A percentile compares a stretch with the other conserved stretches of the same genome.
Conservation (phyloP, 2,113 vertebrate genomes). For the Saguinus imperator region DNA sequence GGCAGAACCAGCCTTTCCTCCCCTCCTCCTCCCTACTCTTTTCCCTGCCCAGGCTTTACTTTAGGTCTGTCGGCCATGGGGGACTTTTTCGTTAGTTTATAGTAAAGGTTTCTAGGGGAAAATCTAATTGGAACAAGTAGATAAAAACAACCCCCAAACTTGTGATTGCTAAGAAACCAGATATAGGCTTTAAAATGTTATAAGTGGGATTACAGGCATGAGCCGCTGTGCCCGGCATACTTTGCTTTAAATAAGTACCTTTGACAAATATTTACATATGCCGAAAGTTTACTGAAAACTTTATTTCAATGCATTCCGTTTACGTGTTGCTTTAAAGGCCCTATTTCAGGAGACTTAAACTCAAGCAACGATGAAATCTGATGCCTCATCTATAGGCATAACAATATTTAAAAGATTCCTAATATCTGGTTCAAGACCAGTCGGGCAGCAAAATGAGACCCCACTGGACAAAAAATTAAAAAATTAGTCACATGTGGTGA, state of each 20-base stretch:
- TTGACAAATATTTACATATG: neutral
- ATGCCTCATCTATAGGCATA: neutral
- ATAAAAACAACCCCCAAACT: neutral
- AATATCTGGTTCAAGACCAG: no score
- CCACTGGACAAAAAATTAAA: no score
- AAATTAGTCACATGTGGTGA: no score
- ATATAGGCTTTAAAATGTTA: neutral
- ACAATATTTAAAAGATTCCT: neutral
- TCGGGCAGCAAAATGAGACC: no score
- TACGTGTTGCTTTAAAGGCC: neutral
- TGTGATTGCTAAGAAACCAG: neutral
- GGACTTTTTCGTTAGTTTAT: neutral
- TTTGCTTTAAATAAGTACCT: neutral
- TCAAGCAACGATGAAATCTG: neutral
- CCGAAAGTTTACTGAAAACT: neutral
- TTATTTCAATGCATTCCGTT: neutral
- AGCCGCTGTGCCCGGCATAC: no score
- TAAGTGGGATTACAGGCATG: neutral
- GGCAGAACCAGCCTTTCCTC: fast-evolving
- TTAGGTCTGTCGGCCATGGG: fast-evolving
- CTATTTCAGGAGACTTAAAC: no score
- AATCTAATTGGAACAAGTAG: neutral
- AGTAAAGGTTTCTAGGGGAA: neutral
- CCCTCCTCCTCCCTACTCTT: fast-evolving
- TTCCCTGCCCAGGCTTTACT: neutral